A percentile compares a stretch with the other conserved stretches of the same genome.
Evolutionary conservation across 2,888 invertebrate genomes (phyloP).

Genomic region (Brassicogethes aeneus): DNA sequence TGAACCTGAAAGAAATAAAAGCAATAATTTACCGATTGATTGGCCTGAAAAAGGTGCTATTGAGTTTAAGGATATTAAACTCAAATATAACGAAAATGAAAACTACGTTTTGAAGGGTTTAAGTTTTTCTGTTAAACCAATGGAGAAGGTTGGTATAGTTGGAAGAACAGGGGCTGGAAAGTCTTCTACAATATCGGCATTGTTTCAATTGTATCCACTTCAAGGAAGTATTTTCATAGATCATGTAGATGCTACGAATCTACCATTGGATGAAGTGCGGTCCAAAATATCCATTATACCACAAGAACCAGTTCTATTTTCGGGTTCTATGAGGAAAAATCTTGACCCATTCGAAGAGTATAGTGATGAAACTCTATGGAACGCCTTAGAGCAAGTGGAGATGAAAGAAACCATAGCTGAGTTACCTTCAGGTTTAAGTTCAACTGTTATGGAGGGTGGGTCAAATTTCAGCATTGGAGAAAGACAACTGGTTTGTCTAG

Average conservation of each 20-base stretch:
- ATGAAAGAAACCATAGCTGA: conserved; percentile 47
- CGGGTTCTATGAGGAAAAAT: conserved; percentile 48
- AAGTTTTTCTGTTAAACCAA: conserved; percentile 57
- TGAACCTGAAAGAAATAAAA: conserved; percentile 25
- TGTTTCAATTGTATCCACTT: conserved; percentile 73
- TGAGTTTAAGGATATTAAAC: conserved; percentile 56
- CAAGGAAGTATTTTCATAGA: conserved; percentile 78
- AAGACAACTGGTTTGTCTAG: conserved; percentile 58
- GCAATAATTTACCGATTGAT: conserved; percentile 44
- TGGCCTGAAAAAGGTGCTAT: conserved; percentile 69
- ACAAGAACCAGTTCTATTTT: conserved; percentile 80
- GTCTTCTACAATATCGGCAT: conserved; percentile 64
- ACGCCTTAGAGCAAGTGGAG: conserved; percentile 36
- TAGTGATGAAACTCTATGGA: conserved; percentile 27
- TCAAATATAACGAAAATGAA: conserved; percentile 64
- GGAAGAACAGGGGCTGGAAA: conserved; percentile 85
- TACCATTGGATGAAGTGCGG: conserved; percentile 69
- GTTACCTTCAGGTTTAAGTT: conserved; percentile 43
- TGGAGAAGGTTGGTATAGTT: conserved; percentile 69
- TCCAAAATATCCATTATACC: conserved; percentile 77
- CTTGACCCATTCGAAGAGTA: conserved; percentile 31
- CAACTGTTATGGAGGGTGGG: conserved; percentile 52
- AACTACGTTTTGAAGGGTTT: conserved; percentile 67
- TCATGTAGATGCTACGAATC: conserved; percentile 54
- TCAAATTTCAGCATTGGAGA: conserved; percentile 44